A percentile compares a stretch with the other conserved stretches of the same genome.
Evolutionary conservation across 2,797 vertebrate species (phyloP).

Genomic region (Fistularia tabacaria): DNA sequence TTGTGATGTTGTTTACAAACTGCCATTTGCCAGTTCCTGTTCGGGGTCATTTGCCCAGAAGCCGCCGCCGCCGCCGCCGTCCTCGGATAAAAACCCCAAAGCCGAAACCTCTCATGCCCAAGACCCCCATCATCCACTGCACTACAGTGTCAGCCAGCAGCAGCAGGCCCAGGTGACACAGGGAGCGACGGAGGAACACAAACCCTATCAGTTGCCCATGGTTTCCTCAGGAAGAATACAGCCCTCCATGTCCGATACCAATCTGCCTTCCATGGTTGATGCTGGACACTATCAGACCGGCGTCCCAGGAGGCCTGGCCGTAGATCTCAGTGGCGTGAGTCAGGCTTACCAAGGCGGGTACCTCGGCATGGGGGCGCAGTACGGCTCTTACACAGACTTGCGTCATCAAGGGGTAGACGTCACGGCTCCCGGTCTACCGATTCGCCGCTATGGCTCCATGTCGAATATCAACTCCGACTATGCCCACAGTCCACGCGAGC

Average conservation of each 20-base stretch:
- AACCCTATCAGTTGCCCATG: conserved; percentile 72
- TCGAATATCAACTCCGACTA: conserved; percentile 96
- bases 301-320: conserved; percentile 80
- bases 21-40: conserved; percentile 92
- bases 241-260: conserved; percentile 95
- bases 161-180: conserved; percentile 71
- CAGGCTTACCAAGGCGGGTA: conserved; percentile 87
- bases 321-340: conserved; percentile 91
- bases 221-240: conserved; percentile 81
- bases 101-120: conserved; percentile 66
- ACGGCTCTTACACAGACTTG: conserved; percentile 94
- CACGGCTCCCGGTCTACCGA: conserved; percentile 81
- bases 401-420: conserved; percentile 84
- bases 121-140: conserved; percentile 59
- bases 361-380: conserved; percentile 89
- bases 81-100: conserved; percentile 76
- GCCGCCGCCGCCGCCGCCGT: conserved; percentile 75
- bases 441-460: conserved; percentile 92
- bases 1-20: conserved; percentile 97
- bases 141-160: conserved; percentile 72
- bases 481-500: conserved; percentile 78
- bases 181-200: conserved; percentile 64
- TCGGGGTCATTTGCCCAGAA: conserved; percentile 84
- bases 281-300: conserved; percentile 81
- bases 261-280: conserved; percentile 80